Conservation (phyloP, 2,797 vertebrate genomes). For the Trematocara caparti region DNA sequence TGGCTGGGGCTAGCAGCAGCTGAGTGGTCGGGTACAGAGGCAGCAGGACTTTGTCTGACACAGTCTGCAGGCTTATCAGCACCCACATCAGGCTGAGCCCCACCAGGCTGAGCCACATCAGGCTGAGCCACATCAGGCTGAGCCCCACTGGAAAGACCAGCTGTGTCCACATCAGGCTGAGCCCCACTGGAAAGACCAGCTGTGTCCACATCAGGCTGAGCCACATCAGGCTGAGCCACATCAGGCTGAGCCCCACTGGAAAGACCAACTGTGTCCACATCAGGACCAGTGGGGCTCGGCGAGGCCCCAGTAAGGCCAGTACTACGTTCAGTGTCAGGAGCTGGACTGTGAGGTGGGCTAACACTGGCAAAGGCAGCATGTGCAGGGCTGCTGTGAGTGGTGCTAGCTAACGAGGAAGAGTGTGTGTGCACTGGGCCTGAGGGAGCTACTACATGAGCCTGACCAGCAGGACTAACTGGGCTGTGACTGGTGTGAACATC, state of each 20-base stretch:
- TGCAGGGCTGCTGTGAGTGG: neutral
- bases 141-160: neutral
- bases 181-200: neutral
- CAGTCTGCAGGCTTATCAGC: neutral
- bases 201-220: neutral
- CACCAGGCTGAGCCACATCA: neutral
- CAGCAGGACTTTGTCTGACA: neutral
- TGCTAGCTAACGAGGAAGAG: neutral
- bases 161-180: neutral
- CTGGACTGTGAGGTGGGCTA: conserved; percentile 18
- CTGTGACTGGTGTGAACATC: neutral
- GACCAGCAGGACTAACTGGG: conserved; percentile 53
- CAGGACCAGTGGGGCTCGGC: neutral
- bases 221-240: neutral
- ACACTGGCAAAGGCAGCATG: neutral
- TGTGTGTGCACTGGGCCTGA: conserved; percentile 19
- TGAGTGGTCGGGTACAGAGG: neutral
- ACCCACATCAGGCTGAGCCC: neutral
- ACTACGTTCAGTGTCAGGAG: conserved; percentile 9
- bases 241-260: neutral
- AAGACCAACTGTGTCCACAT: neutral
- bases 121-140: neutral
- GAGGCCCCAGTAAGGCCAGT: neutral
- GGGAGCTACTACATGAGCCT: conserved; percentile 12
- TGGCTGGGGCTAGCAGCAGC: neutral